These are phyloP conservation scores for Lasioglossum marginatum DNA, from an alignment of 2,888 invertebrate genomes.

Conservation along the genomic window DNA sequence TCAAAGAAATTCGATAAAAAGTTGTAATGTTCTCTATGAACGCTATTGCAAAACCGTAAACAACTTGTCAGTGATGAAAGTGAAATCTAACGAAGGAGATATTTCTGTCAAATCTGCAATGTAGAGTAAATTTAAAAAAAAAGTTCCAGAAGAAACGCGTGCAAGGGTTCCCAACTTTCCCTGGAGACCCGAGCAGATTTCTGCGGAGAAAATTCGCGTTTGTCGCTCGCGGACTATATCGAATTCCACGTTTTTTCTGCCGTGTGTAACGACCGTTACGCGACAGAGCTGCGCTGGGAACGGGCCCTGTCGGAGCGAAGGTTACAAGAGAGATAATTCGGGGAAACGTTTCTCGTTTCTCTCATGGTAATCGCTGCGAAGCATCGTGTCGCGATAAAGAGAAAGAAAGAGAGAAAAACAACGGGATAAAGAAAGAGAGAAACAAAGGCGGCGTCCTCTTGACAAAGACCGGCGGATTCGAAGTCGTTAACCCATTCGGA, in stretches of 20 bases:
- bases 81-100: background rate
- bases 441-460: constrained; percentile 23
- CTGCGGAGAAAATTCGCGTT: background rate
- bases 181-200: background rate
- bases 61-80: background rate
- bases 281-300: background rate
- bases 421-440: background rate
- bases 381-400: constrained; percentile 35
- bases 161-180: background rate
- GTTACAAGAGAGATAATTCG: constrained; percentile 22
- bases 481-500: constrained; percentile 69
- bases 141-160: background rate
- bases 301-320: background rate
- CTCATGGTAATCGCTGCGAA: constrained; percentile 33
- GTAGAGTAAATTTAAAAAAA: background rate
- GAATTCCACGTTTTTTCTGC: background rate
- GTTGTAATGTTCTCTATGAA: background rate
- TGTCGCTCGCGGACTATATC: background rate
- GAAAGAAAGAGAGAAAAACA: background rate
- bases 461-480: constrained; percentile 55
- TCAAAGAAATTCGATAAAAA: background rate
- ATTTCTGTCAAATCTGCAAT: background rate
- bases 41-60: background rate
- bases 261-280: constrained; percentile 1
- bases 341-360: constrained; percentile 7